These are phyloP conservation scores for Dendrolimus pini DNA, from an alignment of 2,888 invertebrate genomes.

Conservation along the genomic window DNA sequence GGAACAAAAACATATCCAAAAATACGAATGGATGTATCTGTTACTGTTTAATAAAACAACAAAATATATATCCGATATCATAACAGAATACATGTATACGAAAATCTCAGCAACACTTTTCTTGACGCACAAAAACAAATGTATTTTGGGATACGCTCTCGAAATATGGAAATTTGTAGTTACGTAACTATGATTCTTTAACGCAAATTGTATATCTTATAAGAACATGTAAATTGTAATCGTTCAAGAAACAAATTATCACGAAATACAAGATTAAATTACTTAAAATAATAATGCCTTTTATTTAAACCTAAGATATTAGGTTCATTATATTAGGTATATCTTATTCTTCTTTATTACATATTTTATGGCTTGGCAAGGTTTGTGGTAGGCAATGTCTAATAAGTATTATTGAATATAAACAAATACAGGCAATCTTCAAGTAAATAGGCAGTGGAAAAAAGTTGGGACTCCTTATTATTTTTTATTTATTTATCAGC, in stretches of 20 bases:
- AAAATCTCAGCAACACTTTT: constrained; percentile 40
- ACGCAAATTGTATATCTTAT: constrained; percentile 55
- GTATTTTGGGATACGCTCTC: constrained; percentile 46
- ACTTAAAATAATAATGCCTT: constrained; percentile 28
- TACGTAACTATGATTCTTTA: constrained; percentile 40
- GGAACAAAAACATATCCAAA: constrained; percentile 65
- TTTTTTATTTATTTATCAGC: too few relatives aligned
- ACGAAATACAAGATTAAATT: constrained; percentile 62
- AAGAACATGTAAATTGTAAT: constrained; percentile 68
- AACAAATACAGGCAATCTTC: too few relatives aligned
- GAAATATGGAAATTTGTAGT: constrained; percentile 52
- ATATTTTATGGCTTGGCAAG: too few relatives aligned
- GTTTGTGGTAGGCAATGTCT: too few relatives aligned
- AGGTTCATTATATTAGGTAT: too few relatives aligned
- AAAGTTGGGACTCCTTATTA: too few relatives aligned
- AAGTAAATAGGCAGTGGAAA: too few relatives aligned
- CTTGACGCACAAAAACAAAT: constrained; percentile 40
- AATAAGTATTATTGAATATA: too few relatives aligned
- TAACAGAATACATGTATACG: constrained; percentile 60
- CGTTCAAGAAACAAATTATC: constrained; percentile 59
- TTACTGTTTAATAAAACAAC: constrained; percentile 47
- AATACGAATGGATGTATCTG: constrained; percentile 38
- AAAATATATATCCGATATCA: constrained; percentile 32
- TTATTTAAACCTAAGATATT: neutral
- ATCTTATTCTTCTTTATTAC: too few relatives aligned